Percentiles rank a stretch among this genome's conserved stretches.
phyloP scores from a whole-genome alignment of 1,140 invertebrate species.

The Rhagoletis pomonella region DNA sequence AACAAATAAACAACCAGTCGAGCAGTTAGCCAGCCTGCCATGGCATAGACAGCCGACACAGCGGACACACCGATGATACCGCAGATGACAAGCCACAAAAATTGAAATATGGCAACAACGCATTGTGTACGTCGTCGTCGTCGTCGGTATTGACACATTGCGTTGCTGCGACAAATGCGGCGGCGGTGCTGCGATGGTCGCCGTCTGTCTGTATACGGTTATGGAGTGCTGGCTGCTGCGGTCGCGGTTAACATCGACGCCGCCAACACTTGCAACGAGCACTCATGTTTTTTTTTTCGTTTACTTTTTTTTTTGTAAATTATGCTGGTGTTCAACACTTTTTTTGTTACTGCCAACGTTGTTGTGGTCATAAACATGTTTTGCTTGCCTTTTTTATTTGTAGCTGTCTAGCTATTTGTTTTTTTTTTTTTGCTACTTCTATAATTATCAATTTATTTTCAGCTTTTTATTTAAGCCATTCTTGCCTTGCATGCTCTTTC shows the following conservation, averaged over 20 bases:
- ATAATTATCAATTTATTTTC: not conserved
- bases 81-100: slow-evolving; percentile 42
- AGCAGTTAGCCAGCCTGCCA: not conserved
- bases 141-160: slow-evolving; percentile 29
- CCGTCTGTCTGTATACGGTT: not conserved
- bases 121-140: not conserved
- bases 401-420: slow-evolving; percentile 16
- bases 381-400: not conserved
- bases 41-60: not conserved
- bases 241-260: not conserved
- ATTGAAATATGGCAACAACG: slow-evolving; percentile 48
- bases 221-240: not conserved
- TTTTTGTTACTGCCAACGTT: too few relatives aligned
- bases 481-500: not conserved
- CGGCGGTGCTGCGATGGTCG: not conserved
- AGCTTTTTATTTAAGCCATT: not conserved
- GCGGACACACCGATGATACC: not conserved
- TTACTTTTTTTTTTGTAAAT: too few relatives aligned
- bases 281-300: not conserved
- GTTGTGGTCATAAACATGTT: not conserved
- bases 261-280: not conserved
- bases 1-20: slow-evolving; percentile 5
- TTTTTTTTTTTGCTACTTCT: not conserved
- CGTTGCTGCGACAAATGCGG: not conserved
- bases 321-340: too few relatives aligned